phyloP scores from a whole-genome alignment of 2,113 vertebrate genomes.

The Nematolebias whitei region DNA sequence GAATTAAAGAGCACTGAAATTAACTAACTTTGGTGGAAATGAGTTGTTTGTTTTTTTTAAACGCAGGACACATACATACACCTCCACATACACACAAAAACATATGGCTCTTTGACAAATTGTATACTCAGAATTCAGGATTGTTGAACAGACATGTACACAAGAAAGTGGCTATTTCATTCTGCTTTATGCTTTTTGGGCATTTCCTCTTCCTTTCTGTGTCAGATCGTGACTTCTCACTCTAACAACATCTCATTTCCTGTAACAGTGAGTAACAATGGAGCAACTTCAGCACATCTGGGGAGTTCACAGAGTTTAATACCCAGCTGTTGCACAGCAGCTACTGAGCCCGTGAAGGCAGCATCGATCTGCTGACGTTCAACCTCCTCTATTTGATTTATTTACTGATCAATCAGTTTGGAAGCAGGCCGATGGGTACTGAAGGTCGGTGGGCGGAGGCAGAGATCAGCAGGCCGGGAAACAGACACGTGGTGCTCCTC shows the following conservation, averaged over 20 bases:
- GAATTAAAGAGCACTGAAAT: no score
- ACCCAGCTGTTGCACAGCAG: neutral
- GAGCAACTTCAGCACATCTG: slow-evolving; percentile 14
- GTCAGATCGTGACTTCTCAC: slow-evolving; percentile 30
- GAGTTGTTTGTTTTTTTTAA: no score
- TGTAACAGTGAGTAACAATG: neutral
- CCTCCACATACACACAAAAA: no score
- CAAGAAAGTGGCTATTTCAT: neutral
- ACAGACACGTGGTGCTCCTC: slow-evolving; percentile 75
- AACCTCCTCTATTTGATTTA: slow-evolving; percentile 11
- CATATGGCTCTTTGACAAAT: no score
- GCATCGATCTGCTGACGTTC: slow-evolving; percentile 3
- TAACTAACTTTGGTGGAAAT: no score
- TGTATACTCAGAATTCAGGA: no score
- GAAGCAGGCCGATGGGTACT: slow-evolving; percentile 2
- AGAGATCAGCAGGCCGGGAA: slow-evolving; percentile 33
- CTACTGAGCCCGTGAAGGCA: slow-evolving; percentile 2
- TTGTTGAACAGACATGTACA: no score
- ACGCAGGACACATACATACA: no score
- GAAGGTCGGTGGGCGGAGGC: slow-evolving; percentile 51
- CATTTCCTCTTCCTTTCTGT: neutral
- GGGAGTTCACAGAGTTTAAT: neutral
- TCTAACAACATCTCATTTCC: slow-evolving; percentile 37
- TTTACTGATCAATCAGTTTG: slow-evolving; percentile 7
- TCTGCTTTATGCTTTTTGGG: no score